Conservation (phyloP, 2,888 invertebrate genomes). For the Mylabris sibirica region DNA sequence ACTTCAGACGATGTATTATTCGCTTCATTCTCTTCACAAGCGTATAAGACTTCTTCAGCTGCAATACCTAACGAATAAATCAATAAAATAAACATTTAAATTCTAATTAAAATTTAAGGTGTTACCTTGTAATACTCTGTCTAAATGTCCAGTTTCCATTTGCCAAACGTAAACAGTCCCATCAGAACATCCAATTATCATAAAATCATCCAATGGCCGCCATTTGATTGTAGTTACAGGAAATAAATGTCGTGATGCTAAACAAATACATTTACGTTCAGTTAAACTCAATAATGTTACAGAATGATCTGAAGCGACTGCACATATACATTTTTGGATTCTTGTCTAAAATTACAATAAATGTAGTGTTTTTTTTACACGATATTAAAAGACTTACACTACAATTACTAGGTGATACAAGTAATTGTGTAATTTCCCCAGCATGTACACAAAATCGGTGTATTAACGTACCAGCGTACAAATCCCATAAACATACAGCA, state of each 20-base stretch:
- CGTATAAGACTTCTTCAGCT: constrained; percentile 94
- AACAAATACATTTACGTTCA: constrained; percentile 92
- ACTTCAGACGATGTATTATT: constrained; percentile 69
- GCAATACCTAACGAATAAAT: constrained; percentile 72
- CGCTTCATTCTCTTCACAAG: constrained; percentile 88
- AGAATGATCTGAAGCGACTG: constrained; percentile 97
- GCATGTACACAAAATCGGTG: constrained; percentile 98
- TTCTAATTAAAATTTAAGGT: background rate
- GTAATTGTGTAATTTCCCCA: constrained; percentile 92
- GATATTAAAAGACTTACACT: constrained; percentile 68
- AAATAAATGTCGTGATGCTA: constrained; percentile 92
- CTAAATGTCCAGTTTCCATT: constrained; percentile 98
- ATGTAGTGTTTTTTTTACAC: background rate
- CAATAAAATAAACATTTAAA: background rate
- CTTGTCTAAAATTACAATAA: constrained; percentile 58
- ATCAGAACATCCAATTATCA: constrained; percentile 96
- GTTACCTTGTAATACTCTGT: constrained; percentile 89
- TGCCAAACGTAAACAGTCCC: constrained; percentile 99
- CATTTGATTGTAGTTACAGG: constrained; percentile 96
- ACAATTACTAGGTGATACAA: constrained; percentile 92
- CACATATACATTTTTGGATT: constrained; percentile 93
- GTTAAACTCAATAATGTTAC: constrained; percentile 91
- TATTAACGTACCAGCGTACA: constrained; percentile 86
- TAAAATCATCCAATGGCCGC: constrained; percentile 97
- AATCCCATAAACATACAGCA: constrained; percentile 95